Evolutionary conservation across 2,888 invertebrate species (phyloP), one percentile per base, ranked within the genome.

Genomic region (Lissocephala sabroskyi): DNA sequence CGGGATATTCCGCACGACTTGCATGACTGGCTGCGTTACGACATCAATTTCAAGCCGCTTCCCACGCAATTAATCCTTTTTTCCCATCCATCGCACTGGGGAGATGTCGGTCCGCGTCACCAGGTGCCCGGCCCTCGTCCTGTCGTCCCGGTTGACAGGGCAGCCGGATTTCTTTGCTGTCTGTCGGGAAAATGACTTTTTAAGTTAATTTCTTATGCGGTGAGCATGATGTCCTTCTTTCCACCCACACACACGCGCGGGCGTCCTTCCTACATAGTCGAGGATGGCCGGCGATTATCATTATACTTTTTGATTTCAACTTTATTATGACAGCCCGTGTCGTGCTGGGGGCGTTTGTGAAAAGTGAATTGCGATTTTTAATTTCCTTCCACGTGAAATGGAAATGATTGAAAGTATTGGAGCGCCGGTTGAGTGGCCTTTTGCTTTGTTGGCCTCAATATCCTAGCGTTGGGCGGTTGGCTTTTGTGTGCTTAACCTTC

Each of bases 21-120:
- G 44, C 48, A 33, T 40, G 46, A 47, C 44, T 13, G 42, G 45
- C 46, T 52, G 53, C 50, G 54, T 47, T 44, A 52, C 39, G 49
- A 37, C 49, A 11, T 46, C 46, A 56, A 23, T 52, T 56, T n/a
- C 43, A 45, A 49, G 36, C 49, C 44, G 39, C 56, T 37, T 36
- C 35, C 64, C 73, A 76, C 59, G 74, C 68, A 70, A 76, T 70
- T 70, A 70, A 70, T 70, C 77, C 76, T 73, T 76, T 75, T 68
- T 75, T 61, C 40, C 58, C 50, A 48, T 46, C n/a, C n/a, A n/a
- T n/a, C n/a, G n/a, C n/a, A n/a, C n/a, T n/a, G n/a, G n/a, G n/a
- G n/a, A n/a, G n/a, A n/a, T n/a, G n/a, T n/a, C n/a, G n/a, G n/a
- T n/a, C n/a, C n/a, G n/a, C n/a, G n/a, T n/a, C n/a, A n/a, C n/a